Base-by-base conservation (phyloP, 2,888 invertebrate species). In the Ormyrus thymus region DNA sequence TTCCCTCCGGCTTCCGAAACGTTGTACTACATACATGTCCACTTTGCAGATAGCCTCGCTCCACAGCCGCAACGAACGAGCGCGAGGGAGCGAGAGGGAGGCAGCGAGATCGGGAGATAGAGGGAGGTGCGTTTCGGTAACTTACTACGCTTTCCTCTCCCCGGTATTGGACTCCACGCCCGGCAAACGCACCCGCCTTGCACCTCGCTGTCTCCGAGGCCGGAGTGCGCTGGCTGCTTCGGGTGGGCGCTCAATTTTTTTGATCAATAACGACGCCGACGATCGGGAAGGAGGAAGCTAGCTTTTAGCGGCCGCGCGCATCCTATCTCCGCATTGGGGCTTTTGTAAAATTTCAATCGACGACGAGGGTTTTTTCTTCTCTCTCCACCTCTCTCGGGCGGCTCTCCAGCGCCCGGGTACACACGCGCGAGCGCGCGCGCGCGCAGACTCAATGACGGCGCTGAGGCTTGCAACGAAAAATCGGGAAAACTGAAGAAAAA, bases 31-130 rank as follows among this genome's bases (percentile, higher is more conserved):
- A 59, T 73, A 73, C 78, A 68, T 62, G 73, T 73, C 73, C 78
- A 73, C 78, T 78, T 78, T 73, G 69, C 78, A 73, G 78, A 72
- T 78, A 78, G 78, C 78, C 56, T 48, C 53, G 11, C 64, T 56
- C 73, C n/a, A 13, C 56, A 64, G 65, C 64, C 65, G 73, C 64
- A 72, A 64, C 46, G 56, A 10, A 48, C 29, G 29, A 29, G 29
- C 29, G 29, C 29, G 9, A 15, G 43, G 29, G 58, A 58, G 56
- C 6, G 9, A 59, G 50, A 58, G 13, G 50, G 29, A 55, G 64
- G n/a, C 2, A 29, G 29, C 29, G 29, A 29, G 29, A 29, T 29
- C 29, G 61, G 11, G 55, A 69, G 45, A 61, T 55, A 64, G 64
- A 9, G 13, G 2, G 9, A 48, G 46, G 64, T 43, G 11, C 29